Base-by-base conservation (phyloP, 2,797 vertebrate species). In the Cheracebus regulus region DNA sequence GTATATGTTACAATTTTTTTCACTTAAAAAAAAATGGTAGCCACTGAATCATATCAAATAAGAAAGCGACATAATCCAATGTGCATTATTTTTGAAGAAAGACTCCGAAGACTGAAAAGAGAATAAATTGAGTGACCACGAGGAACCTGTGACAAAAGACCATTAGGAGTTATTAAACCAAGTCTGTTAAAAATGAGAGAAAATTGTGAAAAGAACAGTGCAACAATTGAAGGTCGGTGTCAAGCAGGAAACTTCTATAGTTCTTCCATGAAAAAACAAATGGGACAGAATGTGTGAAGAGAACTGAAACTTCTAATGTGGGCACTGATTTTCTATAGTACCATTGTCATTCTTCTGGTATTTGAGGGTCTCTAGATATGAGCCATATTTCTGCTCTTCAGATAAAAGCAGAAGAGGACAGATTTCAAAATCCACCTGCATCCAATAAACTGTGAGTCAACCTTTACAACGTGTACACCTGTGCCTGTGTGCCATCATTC, bases 1-100 rank as follows among this genome's bases (percentile, higher is more conserved):
- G 99, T 99, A 99, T 99, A 99, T 99, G 99, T 99, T 99, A 99
- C 28, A 30, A 7, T 61, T 15, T 17, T 10, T 48, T 84, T 76
- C n/a, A 28, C 17, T 30, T 14, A 5, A 57, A 82, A 82, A 24
- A 19, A 48, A 1, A 4, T 4, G 11, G 11, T 39, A 58, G 14
- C 24, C 52, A 48, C 24, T 26, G 39, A 46, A 58, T 11, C 33
- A 20, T n/a, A n/a, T 26, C 39, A 46, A n/a, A 3, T 36, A 58
- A 83, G 52, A 7, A 48, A 50, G 41, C 33, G 24, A 61, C 17
- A 84, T 48, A 30, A 57, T 46, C 30, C 44, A 50, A 20, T 20
- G 7, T 44, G 4, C 10, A 57, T 55, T 64, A 55, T 67, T 73
- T 73, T 33, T 33, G 15, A 80, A 39, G 50, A 58, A 11, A 8